Percentiles rank a stretch among this genome's conserved stretches.
phyloP scores from a whole-genome alignment of 2,113 vertebrate genomes.

The Hirundichthys speculiger region DNA sequence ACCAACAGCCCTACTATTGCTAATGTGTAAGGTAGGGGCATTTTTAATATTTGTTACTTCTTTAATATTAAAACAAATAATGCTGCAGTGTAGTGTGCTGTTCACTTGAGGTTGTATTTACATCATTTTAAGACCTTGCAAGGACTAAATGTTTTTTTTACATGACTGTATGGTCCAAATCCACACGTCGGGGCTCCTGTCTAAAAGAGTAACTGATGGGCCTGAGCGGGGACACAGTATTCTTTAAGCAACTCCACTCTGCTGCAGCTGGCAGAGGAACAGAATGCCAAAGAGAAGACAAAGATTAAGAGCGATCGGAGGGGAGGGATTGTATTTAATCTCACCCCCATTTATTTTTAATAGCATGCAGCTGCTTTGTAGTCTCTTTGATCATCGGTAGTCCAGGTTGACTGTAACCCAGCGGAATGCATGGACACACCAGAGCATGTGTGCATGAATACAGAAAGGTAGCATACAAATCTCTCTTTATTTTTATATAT shows the following conservation, averaged over 20 bases:
- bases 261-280: constrained; percentile 63
- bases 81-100: too few relatives aligned
- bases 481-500: too few relatives aligned
- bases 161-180: too few relatives aligned
- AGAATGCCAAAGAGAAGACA: constrained; percentile 61
- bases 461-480: constrained; percentile 10
- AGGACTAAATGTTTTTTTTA: too few relatives aligned
- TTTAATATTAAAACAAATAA: too few relatives aligned
- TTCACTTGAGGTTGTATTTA: too few relatives aligned
- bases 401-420: constrained; percentile 75
- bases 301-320: constrained; percentile 61
- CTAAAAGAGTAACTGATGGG: too few relatives aligned
- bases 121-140: too few relatives aligned
- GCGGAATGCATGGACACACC: constrained; percentile 31
- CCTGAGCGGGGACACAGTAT: constrained; percentile 38
- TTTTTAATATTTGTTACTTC: too few relatives aligned
- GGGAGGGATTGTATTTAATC: constrained; percentile 74
- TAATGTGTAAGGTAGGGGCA: too few relatives aligned
- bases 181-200: too few relatives aligned
- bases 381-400: constrained; percentile 77
- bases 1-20: too few relatives aligned
- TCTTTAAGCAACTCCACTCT: constrained; percentile 54
- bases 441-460: constrained; percentile 9
- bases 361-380: constrained; percentile 77
- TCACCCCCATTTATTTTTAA: constrained; percentile 80